A percentile compares a stretch with the other conserved stretches of the same genome.
phyloP scores from a whole-genome alignment of 2,797 vertebrate species.

The Tenualosa thibaudeaui region DNA sequence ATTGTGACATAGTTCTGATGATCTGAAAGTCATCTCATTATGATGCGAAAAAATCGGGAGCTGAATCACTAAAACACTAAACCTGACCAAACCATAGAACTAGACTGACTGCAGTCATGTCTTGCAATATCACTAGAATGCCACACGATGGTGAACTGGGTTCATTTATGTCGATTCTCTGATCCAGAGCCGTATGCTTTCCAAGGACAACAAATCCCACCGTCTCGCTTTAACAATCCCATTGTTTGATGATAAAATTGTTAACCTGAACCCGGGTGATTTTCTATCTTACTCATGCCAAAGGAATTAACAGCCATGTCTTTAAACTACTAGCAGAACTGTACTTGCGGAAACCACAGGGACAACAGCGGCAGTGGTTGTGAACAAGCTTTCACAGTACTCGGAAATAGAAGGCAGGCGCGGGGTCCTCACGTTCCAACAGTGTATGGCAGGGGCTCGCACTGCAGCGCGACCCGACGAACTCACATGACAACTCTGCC shows the following conservation, averaged over 20 bases:
- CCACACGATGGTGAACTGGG: slow-evolving; percentile 1
- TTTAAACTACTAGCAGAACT: background rate
- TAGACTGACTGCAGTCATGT: too few relatives aligned
- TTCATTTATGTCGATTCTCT: background rate
- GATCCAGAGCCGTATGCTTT: too few relatives aligned
- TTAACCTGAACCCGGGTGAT: background rate
- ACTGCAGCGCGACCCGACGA: background rate
- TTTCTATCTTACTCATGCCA: background rate
- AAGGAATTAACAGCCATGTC: background rate
- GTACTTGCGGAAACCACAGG: background rate
- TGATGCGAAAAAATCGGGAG: too few relatives aligned
- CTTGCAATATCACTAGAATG: background rate
- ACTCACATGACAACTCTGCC: background rate
- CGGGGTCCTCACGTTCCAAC: background rate
- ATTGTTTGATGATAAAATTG: background rate
- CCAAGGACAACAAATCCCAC: too few relatives aligned
- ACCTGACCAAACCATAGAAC: too few relatives aligned
- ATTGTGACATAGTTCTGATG: too few relatives aligned
- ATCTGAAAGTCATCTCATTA: too few relatives aligned
- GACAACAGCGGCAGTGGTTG: background rate
- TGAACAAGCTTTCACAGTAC: background rate
- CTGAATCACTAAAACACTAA: too few relatives aligned
- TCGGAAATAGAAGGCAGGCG: background rate
- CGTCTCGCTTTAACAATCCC: background rate
- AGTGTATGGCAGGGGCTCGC: background rate